Conservation (phyloP, 2,888 invertebrate species). For the Anorthoa munda region DNA sequence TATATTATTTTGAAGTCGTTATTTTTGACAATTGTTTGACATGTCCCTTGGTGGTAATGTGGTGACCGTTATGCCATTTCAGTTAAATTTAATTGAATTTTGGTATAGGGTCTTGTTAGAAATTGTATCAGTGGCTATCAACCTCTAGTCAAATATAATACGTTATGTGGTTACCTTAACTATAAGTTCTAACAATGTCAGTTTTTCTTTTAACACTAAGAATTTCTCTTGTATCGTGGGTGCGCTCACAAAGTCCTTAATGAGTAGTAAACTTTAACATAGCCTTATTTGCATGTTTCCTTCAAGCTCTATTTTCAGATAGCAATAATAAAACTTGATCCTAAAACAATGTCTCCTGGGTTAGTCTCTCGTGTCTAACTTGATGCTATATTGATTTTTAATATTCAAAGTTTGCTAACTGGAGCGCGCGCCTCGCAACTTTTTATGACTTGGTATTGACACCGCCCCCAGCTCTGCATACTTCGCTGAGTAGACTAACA, state of each 20-base stretch:
- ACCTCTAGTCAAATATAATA: too few species aligned
- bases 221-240: too few species aligned
- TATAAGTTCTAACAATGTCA: too few species aligned
- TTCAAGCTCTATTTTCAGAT: constrained; percentile 8
- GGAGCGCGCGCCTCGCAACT: constrained; percentile 45
- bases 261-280: background rate
- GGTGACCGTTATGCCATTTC: background rate
- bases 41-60: background rate
- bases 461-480: constrained; percentile 36
- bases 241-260: background rate
- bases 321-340: constrained; percentile 15
- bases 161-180: too few species aligned
- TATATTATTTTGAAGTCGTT: constrained; percentile 14
- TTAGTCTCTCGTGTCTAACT: constrained; percentile 37
- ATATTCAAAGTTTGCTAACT: constrained; percentile 62
- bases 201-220: too few species aligned
- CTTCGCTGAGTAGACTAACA: constrained; percentile 34
- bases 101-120: background rate
- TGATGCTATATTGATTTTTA: constrained; percentile 59
- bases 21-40: background rate
- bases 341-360: constrained; percentile 27
- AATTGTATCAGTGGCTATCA: background rate
- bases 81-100: background rate
- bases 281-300: background rate
- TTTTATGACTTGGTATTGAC: constrained; percentile 58